Evolutionary conservation across 2,797 vertebrate species (phyloP).

Genomic region (Neomorphus geoffroyi): DNA sequence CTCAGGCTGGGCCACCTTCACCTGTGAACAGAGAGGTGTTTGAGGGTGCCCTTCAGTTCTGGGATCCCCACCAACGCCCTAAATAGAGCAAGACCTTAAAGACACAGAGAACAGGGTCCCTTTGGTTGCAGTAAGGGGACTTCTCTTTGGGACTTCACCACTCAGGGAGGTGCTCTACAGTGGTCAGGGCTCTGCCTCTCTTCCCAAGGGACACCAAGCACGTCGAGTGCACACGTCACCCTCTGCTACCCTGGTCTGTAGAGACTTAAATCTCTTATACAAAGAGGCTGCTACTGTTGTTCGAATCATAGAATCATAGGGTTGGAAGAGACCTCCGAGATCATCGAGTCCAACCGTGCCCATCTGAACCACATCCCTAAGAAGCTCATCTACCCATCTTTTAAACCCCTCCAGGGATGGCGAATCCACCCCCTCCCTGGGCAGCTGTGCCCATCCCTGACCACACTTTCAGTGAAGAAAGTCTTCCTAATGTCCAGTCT

Average conservation of each 20-base stretch:
- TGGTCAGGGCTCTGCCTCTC: neutral
- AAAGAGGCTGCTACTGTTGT: neutral
- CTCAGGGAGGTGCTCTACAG: neutral
- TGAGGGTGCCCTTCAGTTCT: neutral
- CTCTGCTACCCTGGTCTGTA: neutral
- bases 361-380: no score
- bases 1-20: conserved; percentile 83
- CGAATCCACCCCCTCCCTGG: no score
- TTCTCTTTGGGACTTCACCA: neutral
- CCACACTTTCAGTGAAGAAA: no score
- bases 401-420: no score
- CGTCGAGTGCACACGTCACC: accelerated
- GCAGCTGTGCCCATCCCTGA: no score
- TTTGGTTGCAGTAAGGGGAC: neutral
- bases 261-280: neutral
- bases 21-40: conserved; percentile 69
- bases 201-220: neutral
- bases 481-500: no score
- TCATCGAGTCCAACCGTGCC: no score
- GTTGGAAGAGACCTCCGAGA: no score
- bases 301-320: no score
- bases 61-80: no score
- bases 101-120: accelerated
- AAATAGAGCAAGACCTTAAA: neutral
- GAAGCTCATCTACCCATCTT: no score